Base-by-base conservation (phyloP, 1,140 invertebrate species). In the Ridgeia piscesae region DNA sequence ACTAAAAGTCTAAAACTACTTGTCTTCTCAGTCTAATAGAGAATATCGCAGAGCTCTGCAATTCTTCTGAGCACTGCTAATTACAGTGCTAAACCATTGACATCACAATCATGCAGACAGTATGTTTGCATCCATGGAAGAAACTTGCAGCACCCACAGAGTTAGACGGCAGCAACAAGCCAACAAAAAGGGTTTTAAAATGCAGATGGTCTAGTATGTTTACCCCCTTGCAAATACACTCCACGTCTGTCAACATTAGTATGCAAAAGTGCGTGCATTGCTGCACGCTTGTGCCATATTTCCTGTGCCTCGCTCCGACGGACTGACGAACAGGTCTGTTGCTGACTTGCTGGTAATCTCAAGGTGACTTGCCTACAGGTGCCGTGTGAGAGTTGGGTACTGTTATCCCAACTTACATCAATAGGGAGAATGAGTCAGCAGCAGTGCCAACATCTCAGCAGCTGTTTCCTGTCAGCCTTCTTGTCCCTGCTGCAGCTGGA, bases 321-420 rank as follows among this genome's bases (percentile, higher is more conserved):
- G 58, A 17, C 27, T 77, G 58, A 27, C 58, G 27, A 8, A 11
- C 8, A 50, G 48, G 21, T 8, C 48, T 50, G 48, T n/a, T n/a
- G n/a, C n/a, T n/a, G n/a, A n/a, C n/a, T n/a, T n/a, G n/a, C 42
- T 14, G 58, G 6, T 77, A 77, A 77, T 77, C 58, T 77, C 58
- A 77, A 77, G 58, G 58, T 77, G 58, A 77, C 58, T 77, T 77
- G 17, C 58, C 14, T 31, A 77, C 58, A 77, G 58, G 58, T 77
- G 58, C 58, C 27, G 17, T 77, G 27, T 77, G 58, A 21, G 11
- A 77, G 27, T 21, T 77, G 17, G 11, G 58, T 21, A 77, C 58
- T 77, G 58, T 77, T 77, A 77, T 77, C 58, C 58, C 27, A 77
- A 77, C 58, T 77, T 77, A 77, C 58, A 77, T 77, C 58, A 77